A percentile compares a stretch with the other conserved stretches of the same genome.
Evolutionary conservation across 2,888 invertebrate species (phyloP).

Genomic region (Ommatoiulus sabulosus): DNA sequence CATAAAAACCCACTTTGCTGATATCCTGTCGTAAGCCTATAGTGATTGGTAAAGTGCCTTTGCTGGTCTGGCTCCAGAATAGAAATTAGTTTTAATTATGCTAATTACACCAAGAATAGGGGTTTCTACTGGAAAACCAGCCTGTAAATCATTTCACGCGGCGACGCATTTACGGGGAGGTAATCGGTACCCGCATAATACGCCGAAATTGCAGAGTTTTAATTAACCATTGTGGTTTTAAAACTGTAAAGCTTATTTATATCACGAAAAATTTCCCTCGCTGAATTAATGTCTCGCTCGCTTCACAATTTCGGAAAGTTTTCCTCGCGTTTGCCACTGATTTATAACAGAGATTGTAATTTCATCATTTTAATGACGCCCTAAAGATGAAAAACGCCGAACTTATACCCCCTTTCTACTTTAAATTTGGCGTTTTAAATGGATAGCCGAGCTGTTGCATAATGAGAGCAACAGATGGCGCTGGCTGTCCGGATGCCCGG

Average conservation of each 20-base stretch:
- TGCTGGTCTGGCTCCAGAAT: constrained; percentile 27
- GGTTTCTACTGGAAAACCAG: constrained; percentile 7
- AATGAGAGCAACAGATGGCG: background rate
- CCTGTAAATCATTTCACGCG: background rate
- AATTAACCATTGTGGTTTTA: constrained; percentile 28
- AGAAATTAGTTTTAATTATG: constrained; percentile 28
- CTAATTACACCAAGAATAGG: background rate
- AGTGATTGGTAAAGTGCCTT: background rate
- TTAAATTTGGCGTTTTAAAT: constrained; percentile 20
- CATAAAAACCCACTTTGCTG: constrained; percentile 14
- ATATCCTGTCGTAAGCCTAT: background rate
- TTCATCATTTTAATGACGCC: background rate
- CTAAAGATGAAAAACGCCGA: background rate
- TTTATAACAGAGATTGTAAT: background rate
- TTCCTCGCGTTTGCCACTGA: background rate
- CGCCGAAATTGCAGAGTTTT: background rate
- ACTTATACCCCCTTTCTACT: background rate
- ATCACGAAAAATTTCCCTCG: background rate
- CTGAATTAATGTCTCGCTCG: background rate
- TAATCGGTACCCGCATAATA: background rate
- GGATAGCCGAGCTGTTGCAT: background rate
- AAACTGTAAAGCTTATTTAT: constrained; percentile 28
- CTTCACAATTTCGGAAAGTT: background rate
- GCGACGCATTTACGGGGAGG: background rate
- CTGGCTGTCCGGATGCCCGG: background rate